Percentiles rank a stretch among this genome's conserved stretches.
phyloP scores from a whole-genome alignment of 2,888 invertebrate genomes.

The Tetramorium bicarinatum region DNA sequence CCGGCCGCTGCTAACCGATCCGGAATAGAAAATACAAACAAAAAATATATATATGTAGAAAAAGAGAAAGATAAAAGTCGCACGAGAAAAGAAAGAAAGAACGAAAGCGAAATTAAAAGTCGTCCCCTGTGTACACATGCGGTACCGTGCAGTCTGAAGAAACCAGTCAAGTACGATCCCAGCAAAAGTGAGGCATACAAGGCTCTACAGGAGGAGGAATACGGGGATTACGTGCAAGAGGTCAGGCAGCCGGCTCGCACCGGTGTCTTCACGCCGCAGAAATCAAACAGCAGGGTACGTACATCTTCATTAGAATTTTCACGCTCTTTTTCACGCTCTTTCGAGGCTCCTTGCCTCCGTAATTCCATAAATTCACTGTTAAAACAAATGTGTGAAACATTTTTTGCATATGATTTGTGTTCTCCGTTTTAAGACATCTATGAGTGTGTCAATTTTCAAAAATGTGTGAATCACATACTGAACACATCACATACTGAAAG shows the following conservation, averaged over 20 bases:
- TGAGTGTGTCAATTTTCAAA: too few relatives aligned
- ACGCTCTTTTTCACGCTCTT: too few relatives aligned
- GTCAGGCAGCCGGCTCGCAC: constrained; percentile 91
- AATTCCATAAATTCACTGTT: too few relatives aligned
- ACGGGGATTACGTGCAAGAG: constrained; percentile 90
- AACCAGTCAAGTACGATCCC: constrained; percentile 93
- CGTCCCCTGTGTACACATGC: constrained; percentile 80
- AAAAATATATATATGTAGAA: neutral
- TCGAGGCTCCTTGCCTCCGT: neutral
- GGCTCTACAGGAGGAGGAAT: constrained; percentile 93
- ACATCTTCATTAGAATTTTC: neutral
- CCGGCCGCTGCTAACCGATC: constrained; percentile 73
- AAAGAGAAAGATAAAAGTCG: constrained; percentile 42
- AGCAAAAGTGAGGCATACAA: constrained; percentile 95
- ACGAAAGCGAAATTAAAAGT: constrained; percentile 82
- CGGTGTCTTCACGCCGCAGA: constrained; percentile 92
- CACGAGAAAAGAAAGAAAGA: constrained; percentile 32
- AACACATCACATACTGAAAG: too few relatives aligned
- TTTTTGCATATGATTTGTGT: too few relatives aligned
- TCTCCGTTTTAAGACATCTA: too few relatives aligned
- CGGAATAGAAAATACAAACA: constrained; percentile 34
- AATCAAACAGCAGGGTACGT: constrained; percentile 80
- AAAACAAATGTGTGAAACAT: too few relatives aligned
- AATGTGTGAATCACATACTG: too few relatives aligned
- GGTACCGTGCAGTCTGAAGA: constrained; percentile 87